A percentile compares a stretch with the other conserved stretches of the same genome.
Evolutionary conservation across 2,888 invertebrate genomes (phyloP).

Genomic region (Taenaris catops): DNA sequence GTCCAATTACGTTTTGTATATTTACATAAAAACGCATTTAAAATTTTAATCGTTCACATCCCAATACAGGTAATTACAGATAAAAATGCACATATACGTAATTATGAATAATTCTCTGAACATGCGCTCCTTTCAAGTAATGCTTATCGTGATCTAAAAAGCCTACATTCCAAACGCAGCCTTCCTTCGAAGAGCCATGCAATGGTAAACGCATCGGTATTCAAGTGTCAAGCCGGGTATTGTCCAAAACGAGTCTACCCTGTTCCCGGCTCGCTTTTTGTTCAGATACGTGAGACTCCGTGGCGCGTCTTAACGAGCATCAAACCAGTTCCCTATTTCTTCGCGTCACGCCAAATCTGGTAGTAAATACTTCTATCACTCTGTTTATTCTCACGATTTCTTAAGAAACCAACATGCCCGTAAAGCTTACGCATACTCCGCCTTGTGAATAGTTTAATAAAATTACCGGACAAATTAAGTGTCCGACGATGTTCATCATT

Average conservation of each 20-base stretch:
- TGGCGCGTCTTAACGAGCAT: slow-evolving; percentile 68
- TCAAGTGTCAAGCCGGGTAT: slow-evolving; percentile 64
- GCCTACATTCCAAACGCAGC: slow-evolving; percentile 27
- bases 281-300: slow-evolving; percentile 65
- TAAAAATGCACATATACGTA: slow-evolving; percentile 1
- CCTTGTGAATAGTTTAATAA: slow-evolving; percentile 10
- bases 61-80: background rate
- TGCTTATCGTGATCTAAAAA: slow-evolving; percentile 19
- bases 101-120: slow-evolving; percentile 2
- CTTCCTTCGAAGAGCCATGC: slow-evolving; percentile 23
- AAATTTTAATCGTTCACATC: background rate
- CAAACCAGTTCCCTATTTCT: slow-evolving; percentile 67
- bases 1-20: slow-evolving; percentile 1
- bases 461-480: slow-evolving; percentile 15
- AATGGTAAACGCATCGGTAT: slow-evolving; percentile 57
- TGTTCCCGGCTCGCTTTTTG: slow-evolving; percentile 58
- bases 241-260: slow-evolving; percentile 63
- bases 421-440: background rate
- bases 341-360: slow-evolving; percentile 63
- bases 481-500: slow-evolving; percentile 14
- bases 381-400: slow-evolving; percentile 44
- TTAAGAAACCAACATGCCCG: slow-evolving; percentile 29
- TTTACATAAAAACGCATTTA: slow-evolving; percentile 1
- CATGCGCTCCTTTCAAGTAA: slow-evolving; percentile 2
- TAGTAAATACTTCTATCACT: slow-evolving; percentile 57